Conservation (phyloP, 2,888 invertebrate genomes). For the Scotopteryx bipunctaria region DNA sequence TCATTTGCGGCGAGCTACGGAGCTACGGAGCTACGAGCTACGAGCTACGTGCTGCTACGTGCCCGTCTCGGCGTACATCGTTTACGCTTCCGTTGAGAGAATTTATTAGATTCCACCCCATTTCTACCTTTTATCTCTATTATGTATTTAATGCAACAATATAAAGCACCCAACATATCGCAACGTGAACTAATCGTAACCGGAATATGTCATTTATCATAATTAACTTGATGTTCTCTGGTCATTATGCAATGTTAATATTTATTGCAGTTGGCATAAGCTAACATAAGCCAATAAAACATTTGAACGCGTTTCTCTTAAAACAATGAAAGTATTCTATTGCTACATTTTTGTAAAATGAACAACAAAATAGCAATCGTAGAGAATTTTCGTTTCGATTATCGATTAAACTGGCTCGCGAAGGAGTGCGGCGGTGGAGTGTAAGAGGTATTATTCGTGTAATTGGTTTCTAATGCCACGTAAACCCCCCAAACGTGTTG, state of each 20-base stretch:
- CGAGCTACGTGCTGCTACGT: conserved; percentile 63
- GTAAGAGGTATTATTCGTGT: conserved; percentile 71
- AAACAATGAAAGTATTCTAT: too few relatives aligned
- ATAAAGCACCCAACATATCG: conserved; percentile 52
- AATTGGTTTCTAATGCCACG: conserved; percentile 84
- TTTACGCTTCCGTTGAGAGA: conserved; percentile 77
- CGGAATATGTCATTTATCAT: conserved; percentile 47
- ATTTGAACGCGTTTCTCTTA: too few relatives aligned
- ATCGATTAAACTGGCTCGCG: conserved; percentile 40
- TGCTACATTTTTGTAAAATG: neutral
- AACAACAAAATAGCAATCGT: neutral
- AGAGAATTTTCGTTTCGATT: conserved; percentile 27
- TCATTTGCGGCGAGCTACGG: conserved; percentile 74
- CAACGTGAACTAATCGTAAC: conserved; percentile 51
- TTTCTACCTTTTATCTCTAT: conserved; percentile 78
- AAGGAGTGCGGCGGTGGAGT: conserved; percentile 44
- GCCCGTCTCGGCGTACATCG: conserved; percentile 76
- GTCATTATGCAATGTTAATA: neutral
- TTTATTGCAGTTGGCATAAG: too few relatives aligned
- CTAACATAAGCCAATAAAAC: too few relatives aligned
- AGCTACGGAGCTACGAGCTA: conserved; percentile 47
- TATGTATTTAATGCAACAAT: conserved; percentile 70
- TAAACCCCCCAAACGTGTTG: conserved; percentile 83
- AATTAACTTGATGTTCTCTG: conserved; percentile 33
- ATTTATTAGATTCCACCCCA: conserved; percentile 79